Evolutionary conservation across 2,888 invertebrate species (phyloP), one percentile per base, ranked within the genome.

Genomic region (Tenthredo distinguenda): DNA sequence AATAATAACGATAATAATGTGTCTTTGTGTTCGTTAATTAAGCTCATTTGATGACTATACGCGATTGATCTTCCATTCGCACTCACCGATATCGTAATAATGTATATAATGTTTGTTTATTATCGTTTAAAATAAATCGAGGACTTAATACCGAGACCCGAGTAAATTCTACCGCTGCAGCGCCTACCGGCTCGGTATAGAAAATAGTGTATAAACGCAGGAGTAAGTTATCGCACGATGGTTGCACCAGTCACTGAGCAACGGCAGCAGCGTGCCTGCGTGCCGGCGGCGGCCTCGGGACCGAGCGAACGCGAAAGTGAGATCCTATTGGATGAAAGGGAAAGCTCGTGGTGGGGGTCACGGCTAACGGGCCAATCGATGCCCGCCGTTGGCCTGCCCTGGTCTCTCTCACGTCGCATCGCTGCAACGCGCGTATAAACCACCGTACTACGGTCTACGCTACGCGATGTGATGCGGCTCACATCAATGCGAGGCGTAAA

Each of bases 271-370:
- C 87, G 87, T 87, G 90, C 89, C 89, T 89, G 89, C 90, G 89
- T 89, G 90, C 89, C 90, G 88, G 90, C 88, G 87, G 90, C 90
- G 87, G 90, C 90, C 90, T 89, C 90, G 89, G 90, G 89, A 90
- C 47, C 92, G 90, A 90, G 89, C 92, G 92, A 92, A 90, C 92
- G 92, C 92, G 93, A 93, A 93, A 93, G 93, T 93, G 93, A 93
- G 91, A 91, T 90, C 93, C 92, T 91, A 93, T 93, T 93, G 93
- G 93, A 92, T 93, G 93, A 93, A 93, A 93, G 93, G 91, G 93
- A 93, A 93, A 93, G 93, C 93, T 87, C 85, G 89, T 93, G 93
- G 93, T 93, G 93, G 93, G 93, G 93, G 93, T 93, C 93, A 93
- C 90, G 93, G 93, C 92, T 92, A 93, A 91, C 88, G 91, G 92